These are phyloP conservation scores for Amiota communis DNA, from an alignment of 2,888 invertebrate species.

Conservation along the genomic window DNA sequence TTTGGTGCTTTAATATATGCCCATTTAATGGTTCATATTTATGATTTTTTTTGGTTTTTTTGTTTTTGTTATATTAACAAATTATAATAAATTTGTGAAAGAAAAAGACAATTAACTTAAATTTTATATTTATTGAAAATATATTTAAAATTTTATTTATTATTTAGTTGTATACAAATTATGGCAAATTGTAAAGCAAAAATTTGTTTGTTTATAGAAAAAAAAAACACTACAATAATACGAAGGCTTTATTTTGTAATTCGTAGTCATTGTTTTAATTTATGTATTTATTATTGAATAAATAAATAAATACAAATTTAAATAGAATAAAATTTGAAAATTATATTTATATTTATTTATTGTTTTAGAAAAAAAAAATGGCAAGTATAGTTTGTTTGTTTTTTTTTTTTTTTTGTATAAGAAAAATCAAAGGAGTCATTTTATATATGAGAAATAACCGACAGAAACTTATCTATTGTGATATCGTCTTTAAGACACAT, in stretches of 20 bases:
- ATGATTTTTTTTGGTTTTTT: conserved; percentile 41
- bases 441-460: too few species aligned
- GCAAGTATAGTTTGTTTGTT: conserved; percentile 44
- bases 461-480: background rate
- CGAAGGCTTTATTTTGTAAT: conserved; percentile 12
- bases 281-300: conserved; percentile 27
- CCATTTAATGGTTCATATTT: conserved; percentile 38
- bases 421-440: too few species aligned
- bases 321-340: conserved; percentile 30
- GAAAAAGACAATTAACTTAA: conserved; percentile 37
- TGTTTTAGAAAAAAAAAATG: conserved; percentile 36
- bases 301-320: conserved; percentile 34
- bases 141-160: conserved; percentile 25
- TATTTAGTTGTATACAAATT: conserved; percentile 41
- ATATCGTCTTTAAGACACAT: too few species aligned
- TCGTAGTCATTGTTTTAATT: conserved; percentile 11
- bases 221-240: conserved; percentile 16
- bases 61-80: conserved; percentile 14
- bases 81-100: conserved; percentile 38
- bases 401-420: conserved; percentile 22
- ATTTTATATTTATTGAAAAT: conserved; percentile 35
- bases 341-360: conserved; percentile 44
- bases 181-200: conserved; percentile 41
- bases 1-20: conserved; percentile 16
- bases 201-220: conserved; percentile 13